Base-by-base conservation (phyloP, 37 sponge, comb jelly and placozoan species). In the Chondrosia reniformis region DNA sequence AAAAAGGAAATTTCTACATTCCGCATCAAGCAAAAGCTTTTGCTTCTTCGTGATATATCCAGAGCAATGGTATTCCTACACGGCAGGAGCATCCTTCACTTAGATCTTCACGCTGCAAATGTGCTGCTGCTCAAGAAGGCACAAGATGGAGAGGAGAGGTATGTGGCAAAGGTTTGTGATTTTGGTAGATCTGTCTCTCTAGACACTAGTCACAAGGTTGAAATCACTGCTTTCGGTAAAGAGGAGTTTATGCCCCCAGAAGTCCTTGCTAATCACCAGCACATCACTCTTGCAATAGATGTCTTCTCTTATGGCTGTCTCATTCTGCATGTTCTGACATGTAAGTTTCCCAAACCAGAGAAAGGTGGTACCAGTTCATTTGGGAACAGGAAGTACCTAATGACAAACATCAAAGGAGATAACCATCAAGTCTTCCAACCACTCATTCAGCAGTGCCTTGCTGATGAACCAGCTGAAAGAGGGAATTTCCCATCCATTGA, bases 101-200 rank as follows among this genome's bases (percentile, higher is more conserved):
- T 41, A 15, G 72, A 69, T 25, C 10, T 69, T 1, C n/a, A 36
- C 4, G 41, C 43, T 1, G 15, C 39, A 21, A 69, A 69, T 25
- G 24, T 69, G 1, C 43, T 69, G 0, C 72, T 69, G 4, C 39
- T 44, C 38, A 40, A 25, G 25, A 2, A 56, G 3, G n/a, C n/a
- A n/a, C n/a, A n/a, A n/a, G n/a, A n/a, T n/a, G n/a, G n/a, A n/a
- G n/a, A n/a, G n/a, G n/a, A n/a, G n/a, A 6, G n/a, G 6, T 69
- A 43, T 69, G 43, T 40, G 1, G 72, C 72, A 19, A 69, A 69
- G 72, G 72, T 69, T 25, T 43, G 72, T 40, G 72, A 69, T 25
- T 69, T 69, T 69, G 72, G 72, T 6, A 40, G 44, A 4, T 41
- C 24, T 1, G 44, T 41, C 15, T 44, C 42, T 0, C 42, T 43